These are phyloP conservation scores for Bruchidius siliquastri DNA, from an alignment of 2,888 invertebrate genomes.

Conservation along the genomic window DNA sequence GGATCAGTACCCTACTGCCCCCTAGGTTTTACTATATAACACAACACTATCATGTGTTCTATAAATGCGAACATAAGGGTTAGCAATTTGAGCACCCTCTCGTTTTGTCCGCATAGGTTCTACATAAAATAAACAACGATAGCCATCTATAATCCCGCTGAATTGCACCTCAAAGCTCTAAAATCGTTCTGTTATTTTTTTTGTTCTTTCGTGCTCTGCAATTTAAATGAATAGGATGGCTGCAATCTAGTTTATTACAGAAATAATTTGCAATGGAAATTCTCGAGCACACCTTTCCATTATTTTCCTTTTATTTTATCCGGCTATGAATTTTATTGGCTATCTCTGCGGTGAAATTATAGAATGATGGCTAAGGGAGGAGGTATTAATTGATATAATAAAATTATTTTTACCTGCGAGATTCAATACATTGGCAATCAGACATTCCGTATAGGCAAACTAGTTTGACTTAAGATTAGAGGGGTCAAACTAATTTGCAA, in stretches of 20 bases:
- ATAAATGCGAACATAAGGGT: no score
- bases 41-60: no score
- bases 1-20: no score
- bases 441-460: no score
- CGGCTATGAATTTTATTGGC: background rate
- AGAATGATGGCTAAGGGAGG: background rate
- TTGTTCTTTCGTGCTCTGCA: background rate
- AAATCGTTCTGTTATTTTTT: background rate
- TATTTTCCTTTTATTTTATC: background rate
- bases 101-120: background rate
- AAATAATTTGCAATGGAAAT: background rate
- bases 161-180: background rate
- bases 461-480: no score
- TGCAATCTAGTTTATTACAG: background rate
- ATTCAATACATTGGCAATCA: no score
- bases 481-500: no score
- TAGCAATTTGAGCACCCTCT: background rate
- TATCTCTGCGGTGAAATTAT: background rate
- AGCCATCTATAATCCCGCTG: background rate
- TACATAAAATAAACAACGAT: background rate
- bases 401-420: no score
- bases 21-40: no score
- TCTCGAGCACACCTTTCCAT: background rate
- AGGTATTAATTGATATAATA: no score
- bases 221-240: background rate